phyloP scores from a whole-genome alignment of 2,113 vertebrate species.

The Cyprinodon tularosa region DNA sequence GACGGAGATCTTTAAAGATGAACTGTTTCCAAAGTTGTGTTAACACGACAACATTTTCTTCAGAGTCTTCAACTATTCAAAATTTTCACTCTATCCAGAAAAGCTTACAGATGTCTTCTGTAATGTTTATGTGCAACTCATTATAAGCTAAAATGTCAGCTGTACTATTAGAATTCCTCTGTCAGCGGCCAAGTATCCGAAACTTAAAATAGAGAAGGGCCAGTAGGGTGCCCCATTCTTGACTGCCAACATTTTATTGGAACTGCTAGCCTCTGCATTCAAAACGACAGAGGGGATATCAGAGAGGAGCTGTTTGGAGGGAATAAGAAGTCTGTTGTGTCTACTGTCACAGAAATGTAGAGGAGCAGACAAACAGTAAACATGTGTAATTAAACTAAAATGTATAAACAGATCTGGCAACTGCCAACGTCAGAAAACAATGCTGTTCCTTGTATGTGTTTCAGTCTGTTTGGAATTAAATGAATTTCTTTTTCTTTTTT shows the following conservation, averaged over 20 bases:
- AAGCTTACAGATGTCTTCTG: background rate
- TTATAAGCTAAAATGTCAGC: slow-evolving; percentile 33
- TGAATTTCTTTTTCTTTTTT: background rate
- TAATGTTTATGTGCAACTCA: slow-evolving; percentile 9
- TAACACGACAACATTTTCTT: background rate
- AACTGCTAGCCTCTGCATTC: slow-evolving; percentile 55
- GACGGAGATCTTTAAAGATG: slow-evolving; percentile 1
- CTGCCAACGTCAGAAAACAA: background rate
- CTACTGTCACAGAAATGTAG: background rate
- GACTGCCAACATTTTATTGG: slow-evolving; percentile 57
- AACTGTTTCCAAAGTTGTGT: slow-evolving; percentile 5
- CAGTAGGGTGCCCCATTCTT: slow-evolving; percentile 52
- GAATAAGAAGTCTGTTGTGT: slow-evolving; percentile 25
- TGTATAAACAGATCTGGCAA: background rate
- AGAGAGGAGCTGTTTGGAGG: slow-evolving; percentile 73
- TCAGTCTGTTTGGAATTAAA: background rate
- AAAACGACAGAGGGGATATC: slow-evolving; percentile 44
- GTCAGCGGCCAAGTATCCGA: slow-evolving; percentile 30
- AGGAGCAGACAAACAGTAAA: background rate
- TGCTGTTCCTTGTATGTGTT: background rate
- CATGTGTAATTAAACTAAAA: background rate
- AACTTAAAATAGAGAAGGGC: slow-evolving; percentile 62
- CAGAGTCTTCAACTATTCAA: background rate
- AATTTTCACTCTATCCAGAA: background rate
- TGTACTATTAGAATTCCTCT: slow-evolving; percentile 47